These are phyloP conservation scores for Tinea pellionella DNA, from an alignment of 2,888 invertebrate species.

Conservation along the genomic window DNA sequence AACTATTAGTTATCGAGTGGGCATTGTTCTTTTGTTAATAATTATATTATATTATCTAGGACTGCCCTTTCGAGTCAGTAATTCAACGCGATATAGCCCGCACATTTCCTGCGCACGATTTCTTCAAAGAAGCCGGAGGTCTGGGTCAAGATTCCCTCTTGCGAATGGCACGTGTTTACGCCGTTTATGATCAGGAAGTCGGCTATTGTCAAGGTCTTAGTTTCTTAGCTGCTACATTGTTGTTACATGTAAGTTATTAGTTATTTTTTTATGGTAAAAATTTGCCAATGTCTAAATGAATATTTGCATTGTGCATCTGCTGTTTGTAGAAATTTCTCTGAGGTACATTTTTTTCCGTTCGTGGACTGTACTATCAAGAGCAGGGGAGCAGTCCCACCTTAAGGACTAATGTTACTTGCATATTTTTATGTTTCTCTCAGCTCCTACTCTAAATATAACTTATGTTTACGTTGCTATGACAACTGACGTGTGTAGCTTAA, in stretches of 20 bases:
- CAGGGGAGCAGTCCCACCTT: too few species aligned
- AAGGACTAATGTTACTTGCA: too few species aligned
- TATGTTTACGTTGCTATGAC: too few species aligned
- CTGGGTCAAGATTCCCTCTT: conserved; percentile 95
- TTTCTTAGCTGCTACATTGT: conserved; percentile 94
- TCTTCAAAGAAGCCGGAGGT: conserved; percentile 95
- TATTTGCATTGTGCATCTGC: too few species aligned
- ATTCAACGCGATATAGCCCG: conserved; percentile 97
- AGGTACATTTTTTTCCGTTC: too few species aligned
- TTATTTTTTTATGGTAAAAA: neutral
- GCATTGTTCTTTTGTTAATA: neutral
- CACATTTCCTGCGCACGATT: conserved; percentile 98
- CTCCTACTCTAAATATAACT: too few species aligned
- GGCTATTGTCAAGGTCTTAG: conserved; percentile 99
- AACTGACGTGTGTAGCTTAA: too few species aligned
- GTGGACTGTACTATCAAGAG: too few species aligned
- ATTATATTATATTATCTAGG: conserved; percentile 62
- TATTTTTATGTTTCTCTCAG: too few species aligned
- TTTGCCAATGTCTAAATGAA: too few species aligned
- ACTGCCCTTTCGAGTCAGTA: conserved; percentile 93
- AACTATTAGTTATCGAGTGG: too few species aligned
- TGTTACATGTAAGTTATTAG: conserved; percentile 88
- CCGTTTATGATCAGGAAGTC: conserved; percentile 96
- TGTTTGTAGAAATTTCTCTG: too few species aligned
- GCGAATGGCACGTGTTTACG: conserved; percentile 96